Base-by-base conservation (phyloP, 2,113 vertebrate genomes). In the Aldabrachelys gigantea region DNA sequence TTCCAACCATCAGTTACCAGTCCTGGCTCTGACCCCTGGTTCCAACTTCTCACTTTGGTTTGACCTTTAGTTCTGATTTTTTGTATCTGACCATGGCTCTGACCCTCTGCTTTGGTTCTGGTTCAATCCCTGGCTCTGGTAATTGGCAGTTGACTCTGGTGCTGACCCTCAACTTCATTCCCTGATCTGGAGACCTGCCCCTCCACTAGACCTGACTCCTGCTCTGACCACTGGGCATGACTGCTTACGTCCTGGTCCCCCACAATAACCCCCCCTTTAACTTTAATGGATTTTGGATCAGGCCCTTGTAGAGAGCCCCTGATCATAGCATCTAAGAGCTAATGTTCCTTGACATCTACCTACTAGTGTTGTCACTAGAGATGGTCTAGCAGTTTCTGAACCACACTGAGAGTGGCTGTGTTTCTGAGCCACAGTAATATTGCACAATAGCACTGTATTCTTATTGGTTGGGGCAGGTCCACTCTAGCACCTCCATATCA, bases 401-500 rank as follows among this genome's bases (percentile, higher is more conserved):
- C 52, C 79, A 81, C 69, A 56, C 3, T 17, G 31, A 90, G 76
- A 89, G 85, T 21, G 21, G 69, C 8, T 72, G 31, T 72, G 69
- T 62, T 62, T 59, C 29, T 62, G 29, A 65, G 17, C 31, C 29
- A 31, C 13, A 17, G 14, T 65, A 31, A 69, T 35, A 72, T 41
- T 41, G 41, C 41, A 72, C n/a, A 22, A 38, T 38, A 72, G 31
- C 65, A 22, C 24, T 78, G 7, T 78, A 44, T 0, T 38, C 52
- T 82, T 56, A 27, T 59, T 44, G 41, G 25, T 21, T 56, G 81
- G 54, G 41, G 1, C 38, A 1, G 1, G 35, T 29, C 69, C 82
- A 56, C 17, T 53, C 8, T 49, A 87, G 35, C 1, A 8, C 1
- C 22, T 4, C 90, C 76, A n/a, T 4, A 8, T 16, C 0, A 0